These are phyloP conservation scores for Collichthys lucidus DNA, from an alignment of 2,113 vertebrate genomes.

Conservation along the genomic window DNA sequence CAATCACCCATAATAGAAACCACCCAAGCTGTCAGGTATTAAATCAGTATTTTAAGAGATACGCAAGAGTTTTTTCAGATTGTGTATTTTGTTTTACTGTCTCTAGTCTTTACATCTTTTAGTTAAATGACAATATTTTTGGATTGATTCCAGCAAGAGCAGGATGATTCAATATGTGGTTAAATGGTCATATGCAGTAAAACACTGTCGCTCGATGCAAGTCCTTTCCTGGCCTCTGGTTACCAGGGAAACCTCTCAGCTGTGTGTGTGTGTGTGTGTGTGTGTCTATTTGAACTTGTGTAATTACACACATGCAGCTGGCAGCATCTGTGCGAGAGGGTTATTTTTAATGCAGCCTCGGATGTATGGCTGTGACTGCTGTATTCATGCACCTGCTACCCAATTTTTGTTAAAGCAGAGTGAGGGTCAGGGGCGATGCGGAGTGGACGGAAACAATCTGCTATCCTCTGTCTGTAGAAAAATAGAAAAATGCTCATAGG, in stretches of 20 bases:
- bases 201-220: conserved; percentile 47
- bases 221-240: conserved; percentile 58
- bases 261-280: conserved; percentile 4
- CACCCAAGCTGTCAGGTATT: conserved; percentile 24
- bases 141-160: background rate
- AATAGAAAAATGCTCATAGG: background rate
- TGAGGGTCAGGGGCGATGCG: background rate
- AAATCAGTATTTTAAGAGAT: conserved; percentile 5
- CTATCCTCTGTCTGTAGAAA: background rate
- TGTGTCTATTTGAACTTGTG: conserved; percentile 14
- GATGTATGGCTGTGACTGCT: background rate
- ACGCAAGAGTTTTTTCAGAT: background rate
- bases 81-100: background rate
- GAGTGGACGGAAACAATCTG: background rate
- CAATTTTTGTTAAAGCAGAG: conserved; percentile 1
- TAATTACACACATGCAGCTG: conserved; percentile 32
- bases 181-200: conserved; percentile 19
- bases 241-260: conserved; percentile 72
- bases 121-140: background rate
- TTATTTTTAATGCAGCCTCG: background rate
- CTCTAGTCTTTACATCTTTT: background rate
- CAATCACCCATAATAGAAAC: conserved; percentile 39
- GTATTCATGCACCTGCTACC: conserved; percentile 32
- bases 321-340: conserved; percentile 33
- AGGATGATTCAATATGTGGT: background rate